A percentile compares a stretch with the other conserved stretches of the same genome.
These are phyloP conservation scores for Caerostris darwini DNA, from an alignment of 1,140 invertebrate species.

Conservation along the genomic window DNA sequence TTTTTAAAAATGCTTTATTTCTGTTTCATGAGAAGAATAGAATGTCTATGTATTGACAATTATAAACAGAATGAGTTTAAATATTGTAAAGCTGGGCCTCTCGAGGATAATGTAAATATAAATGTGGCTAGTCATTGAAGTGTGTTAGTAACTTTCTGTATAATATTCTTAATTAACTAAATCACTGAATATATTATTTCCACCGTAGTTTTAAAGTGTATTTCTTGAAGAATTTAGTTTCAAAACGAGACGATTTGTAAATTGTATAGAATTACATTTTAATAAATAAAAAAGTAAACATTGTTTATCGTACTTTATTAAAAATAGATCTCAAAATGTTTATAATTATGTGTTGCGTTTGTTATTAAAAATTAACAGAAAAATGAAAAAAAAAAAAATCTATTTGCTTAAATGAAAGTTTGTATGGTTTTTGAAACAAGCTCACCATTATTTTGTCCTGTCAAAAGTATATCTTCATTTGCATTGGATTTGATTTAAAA, in stretches of 20 bases:
- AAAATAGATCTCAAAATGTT: neutral
- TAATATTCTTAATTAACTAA: neutral
- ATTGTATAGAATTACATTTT: neutral
- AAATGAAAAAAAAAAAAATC: too few relatives aligned
- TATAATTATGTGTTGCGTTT: neutral
- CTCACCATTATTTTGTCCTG: neutral
- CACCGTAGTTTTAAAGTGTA: neutral
- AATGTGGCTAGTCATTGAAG: neutral
- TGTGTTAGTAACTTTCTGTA: constrained; percentile 5
- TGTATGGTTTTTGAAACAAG: neutral
- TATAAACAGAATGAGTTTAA: neutral
- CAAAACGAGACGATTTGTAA: neutral
- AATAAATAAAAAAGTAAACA: neutral
- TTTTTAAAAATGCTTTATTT: neutral
- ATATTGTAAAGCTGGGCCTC: too few relatives aligned
- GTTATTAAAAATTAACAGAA: too few relatives aligned
- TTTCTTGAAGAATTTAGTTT: neutral
- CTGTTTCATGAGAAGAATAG: neutral
- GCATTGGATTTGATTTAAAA: neutral
- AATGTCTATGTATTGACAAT: neutral
- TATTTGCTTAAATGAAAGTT: neutral
- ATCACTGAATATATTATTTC: neutral
- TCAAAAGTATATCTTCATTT: neutral
- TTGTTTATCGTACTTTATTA: neutral
- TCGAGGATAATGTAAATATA: neutral